Percentiles rank a stretch among this genome's conserved stretches.
Conservation (phyloP, 2,888 invertebrate species). For the Megaustenia siamemsis region DNA sequence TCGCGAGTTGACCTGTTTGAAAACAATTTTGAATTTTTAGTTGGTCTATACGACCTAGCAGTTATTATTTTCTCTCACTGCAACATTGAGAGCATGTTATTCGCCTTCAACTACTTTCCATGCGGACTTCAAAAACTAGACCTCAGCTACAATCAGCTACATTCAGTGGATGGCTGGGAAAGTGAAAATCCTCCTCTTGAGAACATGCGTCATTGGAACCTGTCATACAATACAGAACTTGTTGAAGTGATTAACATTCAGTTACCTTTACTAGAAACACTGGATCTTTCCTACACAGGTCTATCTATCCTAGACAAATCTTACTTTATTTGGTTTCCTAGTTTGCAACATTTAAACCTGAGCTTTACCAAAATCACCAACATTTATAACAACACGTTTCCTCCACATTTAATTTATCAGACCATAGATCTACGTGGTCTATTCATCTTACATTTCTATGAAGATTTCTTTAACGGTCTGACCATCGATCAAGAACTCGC, state of each 20-base stretch:
- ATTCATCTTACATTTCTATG: neutral
- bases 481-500: slow-evolving; percentile 3
- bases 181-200: neutral
- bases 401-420: neutral
- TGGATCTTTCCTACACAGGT: neutral
- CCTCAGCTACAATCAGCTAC: neutral
- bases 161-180: neutral
- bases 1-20: slow-evolving; percentile 6
- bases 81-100: too few species aligned
- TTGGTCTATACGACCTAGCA: neutral
- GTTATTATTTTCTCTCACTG: neutral
- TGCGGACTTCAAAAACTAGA: neutral
- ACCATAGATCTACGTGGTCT: slow-evolving; percentile 1
- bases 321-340: neutral
- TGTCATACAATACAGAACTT: neutral
- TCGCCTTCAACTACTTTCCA: too few species aligned
- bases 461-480: slow-evolving; percentile 17
- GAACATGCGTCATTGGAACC: neutral
- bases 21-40: neutral
- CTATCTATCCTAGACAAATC: neutral
- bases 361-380: neutral
- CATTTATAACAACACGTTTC: neutral
- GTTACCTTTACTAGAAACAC: neutral
- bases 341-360: neutral
- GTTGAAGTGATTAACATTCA: neutral